Percentiles rank a stretch among this genome's conserved stretches.
These are phyloP conservation scores for Apotomis capreana DNA, from an alignment of 2,888 invertebrate species.

Conservation along the genomic window DNA sequence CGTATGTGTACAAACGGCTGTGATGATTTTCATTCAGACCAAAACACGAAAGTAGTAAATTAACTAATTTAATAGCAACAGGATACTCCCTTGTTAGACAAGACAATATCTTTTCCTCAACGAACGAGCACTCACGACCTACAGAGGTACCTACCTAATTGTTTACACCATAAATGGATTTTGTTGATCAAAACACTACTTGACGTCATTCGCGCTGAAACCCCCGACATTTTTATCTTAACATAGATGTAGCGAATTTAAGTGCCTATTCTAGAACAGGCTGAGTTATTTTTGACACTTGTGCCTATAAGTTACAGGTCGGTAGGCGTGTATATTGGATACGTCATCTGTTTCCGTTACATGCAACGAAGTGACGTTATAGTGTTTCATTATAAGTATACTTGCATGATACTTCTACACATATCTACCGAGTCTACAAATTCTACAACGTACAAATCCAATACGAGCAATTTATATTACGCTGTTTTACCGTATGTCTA, in stretches of 20 bases:
- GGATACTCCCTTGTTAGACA: too few relatives aligned
- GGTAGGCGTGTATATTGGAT: not conserved
- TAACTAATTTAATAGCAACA: too few relatives aligned
- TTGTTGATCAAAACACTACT: constrained; percentile 63
- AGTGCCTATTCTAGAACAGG: constrained; percentile 27
- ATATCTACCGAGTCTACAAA: too few relatives aligned
- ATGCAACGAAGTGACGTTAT: too few relatives aligned
- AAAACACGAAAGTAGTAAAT: too few relatives aligned
- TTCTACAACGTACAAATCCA: too few relatives aligned
- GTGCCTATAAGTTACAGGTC: constrained; percentile 20
- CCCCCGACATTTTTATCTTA: constrained; percentile 38
- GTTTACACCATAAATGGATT: constrained; percentile 65
- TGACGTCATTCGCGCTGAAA: constrained; percentile 66
- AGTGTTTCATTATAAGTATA: too few relatives aligned
- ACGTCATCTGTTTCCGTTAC: constrained; percentile 1
- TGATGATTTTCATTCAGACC: too few relatives aligned
- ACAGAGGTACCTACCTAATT: constrained; percentile 52
- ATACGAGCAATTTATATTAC: too few relatives aligned
- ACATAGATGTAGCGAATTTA: constrained; percentile 28
- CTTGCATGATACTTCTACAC: too few relatives aligned
- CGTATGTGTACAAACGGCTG: too few relatives aligned
- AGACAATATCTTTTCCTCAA: not conserved
- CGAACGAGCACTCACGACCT: constrained; percentile 50
- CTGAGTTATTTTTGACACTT: constrained; percentile 22
- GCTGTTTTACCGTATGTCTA: too few relatives aligned